Evolutionary conservation across 2,888 invertebrate species (phyloP).

Genomic region (Andrena bicolor): DNA sequence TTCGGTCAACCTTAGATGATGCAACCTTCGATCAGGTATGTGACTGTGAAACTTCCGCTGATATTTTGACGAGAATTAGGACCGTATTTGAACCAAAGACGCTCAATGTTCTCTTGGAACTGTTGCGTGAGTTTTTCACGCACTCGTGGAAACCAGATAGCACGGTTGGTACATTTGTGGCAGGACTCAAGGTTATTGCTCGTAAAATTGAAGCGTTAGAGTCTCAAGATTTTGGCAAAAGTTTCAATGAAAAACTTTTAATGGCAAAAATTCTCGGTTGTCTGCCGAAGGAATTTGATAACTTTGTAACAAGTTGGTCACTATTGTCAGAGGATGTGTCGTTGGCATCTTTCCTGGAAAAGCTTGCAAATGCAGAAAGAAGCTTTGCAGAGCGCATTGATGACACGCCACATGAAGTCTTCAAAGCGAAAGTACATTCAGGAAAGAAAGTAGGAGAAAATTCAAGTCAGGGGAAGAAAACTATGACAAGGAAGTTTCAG

Average conservation of each 20-base stretch:
- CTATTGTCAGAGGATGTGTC: conserved; percentile 40
- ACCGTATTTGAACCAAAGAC: conserved; percentile 36
- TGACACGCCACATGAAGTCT: conserved; percentile 22
- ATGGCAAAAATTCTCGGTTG: conserved; percentile 54
- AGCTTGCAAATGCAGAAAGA: conserved; percentile 37
- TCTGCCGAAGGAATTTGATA: conserved; percentile 8
- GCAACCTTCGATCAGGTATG: conserved; percentile 26
- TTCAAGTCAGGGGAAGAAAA: conserved; percentile 2
- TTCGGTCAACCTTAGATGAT: conserved; percentile 30
- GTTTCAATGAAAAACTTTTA: conserved; percentile 49
- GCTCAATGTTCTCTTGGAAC: conserved; percentile 36
- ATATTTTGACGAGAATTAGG: conserved; percentile 43
- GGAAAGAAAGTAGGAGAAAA: neutral
- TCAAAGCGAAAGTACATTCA: conserved; percentile 12
- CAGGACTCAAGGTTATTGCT: conserved; percentile 38
- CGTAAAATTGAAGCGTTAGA: conserved; percentile 40
- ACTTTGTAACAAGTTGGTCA: conserved; percentile 46
- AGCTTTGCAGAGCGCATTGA: conserved; percentile 24
- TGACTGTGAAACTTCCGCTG: conserved; percentile 42
- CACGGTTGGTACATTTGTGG: conserved; percentile 46
- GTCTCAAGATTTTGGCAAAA: conserved; percentile 45
- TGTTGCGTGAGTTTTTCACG: conserved; percentile 32
- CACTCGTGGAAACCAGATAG: conserved; percentile 37
- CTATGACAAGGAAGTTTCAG: conserved; percentile 4
- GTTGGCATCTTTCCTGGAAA: conserved; percentile 37